Evolutionary conservation across 2,888 invertebrate genomes (phyloP), one percentile per base, ranked within the genome.

Genomic region (Exephanes ischioxanthus): DNA sequence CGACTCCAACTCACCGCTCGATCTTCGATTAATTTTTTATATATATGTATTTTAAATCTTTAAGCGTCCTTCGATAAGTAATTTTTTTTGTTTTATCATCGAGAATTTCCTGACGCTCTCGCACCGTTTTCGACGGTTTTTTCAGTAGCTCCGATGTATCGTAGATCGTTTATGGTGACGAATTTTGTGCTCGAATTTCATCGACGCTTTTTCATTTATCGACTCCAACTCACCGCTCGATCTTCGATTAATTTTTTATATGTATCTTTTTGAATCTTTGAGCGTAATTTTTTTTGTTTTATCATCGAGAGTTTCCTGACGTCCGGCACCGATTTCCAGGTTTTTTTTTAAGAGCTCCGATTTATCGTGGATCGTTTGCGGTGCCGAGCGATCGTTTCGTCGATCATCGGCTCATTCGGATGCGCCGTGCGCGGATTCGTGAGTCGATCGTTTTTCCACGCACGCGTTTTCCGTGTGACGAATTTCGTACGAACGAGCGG

Each of bases 401-500:
- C 73, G 26, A 37, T 78, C 70, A 70, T 73, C 61, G 68, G 51
- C 33, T 71, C 53, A 71, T 77, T 58, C 37, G 30, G 41, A 70
- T 53, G 45, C 76, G 33, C 66, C 70, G 16, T 16, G 41, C 41
- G 41, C 11, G n/a, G 0, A 3, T 37, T 51, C 26, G 51, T 2
- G 41, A 41, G 11, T 11, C 9, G 1, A 7, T 37, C 37, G 2
- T 11, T 41, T 41, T 11, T 41, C 41, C 7, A 14, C 11, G 55
- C 55, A 55, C 55, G 55, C 55, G 55, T 55, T 55, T 55, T 75
- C 16, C 41, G 76, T 30, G 77, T 78, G 80, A 78, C 78, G 75
- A 41, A 41, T 41, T 84, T 55, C 79, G 81, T 41, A 75, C 84
- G 33, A 6, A 78, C 86, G 3, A 30, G 30, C 30, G 30, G 83